phyloP scores from a whole-genome alignment of 2,888 invertebrate genomes.

The Heliconius aoede region DNA sequence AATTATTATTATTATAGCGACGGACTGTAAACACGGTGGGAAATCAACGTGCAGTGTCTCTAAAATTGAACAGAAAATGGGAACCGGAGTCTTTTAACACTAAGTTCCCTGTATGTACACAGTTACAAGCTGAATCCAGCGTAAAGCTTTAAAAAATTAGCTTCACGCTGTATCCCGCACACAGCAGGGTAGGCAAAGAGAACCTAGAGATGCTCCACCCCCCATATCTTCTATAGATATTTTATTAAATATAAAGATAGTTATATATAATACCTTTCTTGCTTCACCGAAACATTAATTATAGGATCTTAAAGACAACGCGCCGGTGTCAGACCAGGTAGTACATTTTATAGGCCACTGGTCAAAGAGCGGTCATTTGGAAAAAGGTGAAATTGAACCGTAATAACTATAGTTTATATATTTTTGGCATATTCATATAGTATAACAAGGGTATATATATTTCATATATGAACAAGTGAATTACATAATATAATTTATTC shows the following conservation, averaged over 20 bases:
- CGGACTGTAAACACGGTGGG: not conserved
- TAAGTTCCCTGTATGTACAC: not conserved
- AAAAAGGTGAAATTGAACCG: constrained; percentile 20
- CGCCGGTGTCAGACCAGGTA: not conserved
- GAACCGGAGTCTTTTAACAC: not conserved
- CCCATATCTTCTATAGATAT: too few relatives aligned
- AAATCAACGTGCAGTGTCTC: too few relatives aligned
- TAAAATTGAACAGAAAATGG: not conserved
- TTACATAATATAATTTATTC: too few relatives aligned
- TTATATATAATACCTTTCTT: not conserved
- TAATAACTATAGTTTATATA: constrained; percentile 17
- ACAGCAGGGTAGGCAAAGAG: too few relatives aligned
- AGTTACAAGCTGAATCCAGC: not conserved
- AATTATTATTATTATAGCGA: not conserved
- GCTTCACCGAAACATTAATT: constrained; percentile 21
- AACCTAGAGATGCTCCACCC: too few relatives aligned
- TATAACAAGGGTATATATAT: not conserved
- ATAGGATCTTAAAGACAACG: constrained; percentile 15
- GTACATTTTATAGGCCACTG: constrained; percentile 19
- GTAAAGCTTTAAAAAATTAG: too few relatives aligned
- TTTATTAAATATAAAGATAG: not conserved
- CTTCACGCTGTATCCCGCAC: too few relatives aligned
- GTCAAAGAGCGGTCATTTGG: constrained; percentile 17
- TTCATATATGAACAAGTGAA: too few relatives aligned
- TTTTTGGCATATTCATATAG: constrained; percentile 5